Conservation (phyloP, 2,113 vertebrate genomes). For the Riparia riparia region DNA sequence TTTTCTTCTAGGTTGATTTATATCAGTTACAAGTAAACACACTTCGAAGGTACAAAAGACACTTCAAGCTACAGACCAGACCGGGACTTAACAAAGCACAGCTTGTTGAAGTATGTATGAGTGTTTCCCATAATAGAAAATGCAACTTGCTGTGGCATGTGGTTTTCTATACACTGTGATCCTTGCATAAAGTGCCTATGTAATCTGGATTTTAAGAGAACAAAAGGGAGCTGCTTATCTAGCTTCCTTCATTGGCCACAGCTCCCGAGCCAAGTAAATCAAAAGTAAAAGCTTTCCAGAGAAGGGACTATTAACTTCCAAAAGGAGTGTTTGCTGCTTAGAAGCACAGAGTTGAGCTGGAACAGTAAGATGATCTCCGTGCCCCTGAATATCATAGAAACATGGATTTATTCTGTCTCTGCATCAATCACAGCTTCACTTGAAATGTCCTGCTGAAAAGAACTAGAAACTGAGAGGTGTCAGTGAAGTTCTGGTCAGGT, state of each 20-base stretch:
- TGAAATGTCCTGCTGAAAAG: not conserved
- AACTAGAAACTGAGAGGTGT: not conserved
- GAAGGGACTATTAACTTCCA: not conserved
- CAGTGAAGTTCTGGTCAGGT: not conserved
- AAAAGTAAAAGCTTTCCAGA: not conserved
- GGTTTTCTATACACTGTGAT: not conserved
- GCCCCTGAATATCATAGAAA: not conserved
- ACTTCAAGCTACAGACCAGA: constrained; percentile 87
- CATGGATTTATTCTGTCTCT: not conserved
- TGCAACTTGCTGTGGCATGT: not conserved
- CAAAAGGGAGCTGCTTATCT: constrained; percentile 33
- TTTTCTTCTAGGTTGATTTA: constrained; percentile 82
- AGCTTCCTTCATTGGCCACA: not conserved
- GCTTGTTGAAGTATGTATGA: constrained; percentile 83
- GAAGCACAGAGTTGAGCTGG: not conserved
- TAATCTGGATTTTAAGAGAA: constrained; percentile 11
- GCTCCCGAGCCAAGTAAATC: not conserved
- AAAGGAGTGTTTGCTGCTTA: not conserved
- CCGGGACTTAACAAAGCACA: constrained; percentile 88
- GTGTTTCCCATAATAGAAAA: constrained; percentile 41
- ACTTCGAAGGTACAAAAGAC: constrained; percentile 86
- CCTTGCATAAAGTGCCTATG: not conserved
- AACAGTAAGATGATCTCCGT: not conserved
- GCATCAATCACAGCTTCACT: not conserved
- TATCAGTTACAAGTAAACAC: constrained; percentile 89